Evolutionary conservation across 2,113 vertebrate species (phyloP).

Genomic region (Tachuris rubrigastra): DNA sequence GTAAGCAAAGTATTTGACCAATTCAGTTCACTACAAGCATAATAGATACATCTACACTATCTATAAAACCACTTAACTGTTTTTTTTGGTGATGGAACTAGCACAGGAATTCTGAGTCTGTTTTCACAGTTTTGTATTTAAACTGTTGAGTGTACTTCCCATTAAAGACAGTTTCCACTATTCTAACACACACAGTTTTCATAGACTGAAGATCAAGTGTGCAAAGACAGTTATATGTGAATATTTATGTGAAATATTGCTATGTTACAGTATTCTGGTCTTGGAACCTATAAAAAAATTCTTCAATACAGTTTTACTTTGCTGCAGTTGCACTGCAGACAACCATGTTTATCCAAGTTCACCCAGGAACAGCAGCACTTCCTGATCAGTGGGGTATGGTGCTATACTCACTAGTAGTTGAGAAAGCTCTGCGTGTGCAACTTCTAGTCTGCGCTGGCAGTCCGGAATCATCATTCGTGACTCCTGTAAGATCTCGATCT

Average conservation of each 20-base stretch:
- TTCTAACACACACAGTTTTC: background rate
- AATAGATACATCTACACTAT: background rate
- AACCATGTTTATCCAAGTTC: background rate
- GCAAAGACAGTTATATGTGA: background rate
- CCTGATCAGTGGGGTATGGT: background rate
- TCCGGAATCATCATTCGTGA: conserved; percentile 97
- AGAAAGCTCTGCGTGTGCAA: conserved; percentile 83
- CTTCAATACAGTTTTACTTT: background rate
- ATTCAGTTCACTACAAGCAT: background rate
- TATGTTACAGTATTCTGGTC: background rate
- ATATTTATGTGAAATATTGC: background rate
- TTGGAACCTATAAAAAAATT: background rate
- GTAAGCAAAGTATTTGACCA: background rate
- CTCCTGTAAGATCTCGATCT: conserved; percentile 93
- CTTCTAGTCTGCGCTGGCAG: conserved; percentile 87
- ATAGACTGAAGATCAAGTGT: background rate
- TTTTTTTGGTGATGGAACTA: background rate
- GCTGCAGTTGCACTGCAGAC: background rate
- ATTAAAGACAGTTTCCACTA: background rate
- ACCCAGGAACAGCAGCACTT: background rate
- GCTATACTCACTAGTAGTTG: conserved; percentile 86
- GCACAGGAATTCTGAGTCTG: background rate
- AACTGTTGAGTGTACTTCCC: background rate
- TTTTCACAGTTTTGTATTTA: background rate
- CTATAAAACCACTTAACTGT: background rate